phyloP scores from a whole-genome alignment of 2,113 vertebrate species.

The Oncorhynchus tshawytscha region DNA sequence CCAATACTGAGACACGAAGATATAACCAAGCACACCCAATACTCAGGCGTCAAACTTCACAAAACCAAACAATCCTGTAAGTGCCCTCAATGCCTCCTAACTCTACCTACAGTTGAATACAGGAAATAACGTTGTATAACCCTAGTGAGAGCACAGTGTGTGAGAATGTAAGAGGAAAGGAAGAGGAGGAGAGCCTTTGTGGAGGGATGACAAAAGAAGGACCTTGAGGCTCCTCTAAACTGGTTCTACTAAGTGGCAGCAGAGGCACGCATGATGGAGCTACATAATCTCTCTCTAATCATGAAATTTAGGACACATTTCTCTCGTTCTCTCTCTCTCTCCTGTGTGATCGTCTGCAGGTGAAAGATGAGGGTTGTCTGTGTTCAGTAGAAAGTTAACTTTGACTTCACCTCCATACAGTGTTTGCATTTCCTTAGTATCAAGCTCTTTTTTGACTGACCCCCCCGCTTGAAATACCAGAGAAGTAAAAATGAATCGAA shows the following conservation, averaged over 20 bases:
- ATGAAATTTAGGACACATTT: not conserved
- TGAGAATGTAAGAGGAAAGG: not conserved
- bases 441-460: too few relatives aligned
- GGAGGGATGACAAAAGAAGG: slow-evolving; percentile 29
- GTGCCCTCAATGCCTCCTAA: too few relatives aligned
- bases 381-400: slow-evolving; percentile 30
- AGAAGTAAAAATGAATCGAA: too few relatives aligned
- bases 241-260: not conserved
- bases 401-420: slow-evolving; percentile 23
- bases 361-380: not conserved
- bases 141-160: not conserved
- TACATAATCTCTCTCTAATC: not conserved
- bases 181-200: slow-evolving; percentile 2
- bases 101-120: too few relatives aligned
- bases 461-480: too few relatives aligned
- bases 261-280: not conserved
- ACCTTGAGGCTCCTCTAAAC: slow-evolving; percentile 42
- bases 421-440: slow-evolving; percentile 17
- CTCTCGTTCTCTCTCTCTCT: not conserved
- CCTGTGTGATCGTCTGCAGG: not conserved
- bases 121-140: too few relatives aligned
- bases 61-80: too few relatives aligned
- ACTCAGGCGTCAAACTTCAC: too few relatives aligned
- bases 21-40: too few relatives aligned
- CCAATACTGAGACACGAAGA: too few relatives aligned